Conservation (phyloP, 2,888 invertebrate species). For the Anagyrus pseudococci region DNA sequence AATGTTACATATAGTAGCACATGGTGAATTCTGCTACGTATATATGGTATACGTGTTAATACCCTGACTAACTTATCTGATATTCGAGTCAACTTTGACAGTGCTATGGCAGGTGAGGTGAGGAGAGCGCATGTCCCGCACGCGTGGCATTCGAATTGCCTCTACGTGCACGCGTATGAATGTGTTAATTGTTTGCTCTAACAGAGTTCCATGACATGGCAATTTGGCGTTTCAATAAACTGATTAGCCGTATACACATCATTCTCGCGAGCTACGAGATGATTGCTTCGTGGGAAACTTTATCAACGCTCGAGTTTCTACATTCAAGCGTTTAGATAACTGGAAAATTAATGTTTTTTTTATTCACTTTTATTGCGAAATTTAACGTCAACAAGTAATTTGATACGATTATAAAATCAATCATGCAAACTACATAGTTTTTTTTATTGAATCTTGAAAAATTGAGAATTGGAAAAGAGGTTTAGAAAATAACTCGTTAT, state of each 20-base stretch:
- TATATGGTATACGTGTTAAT: slow-evolving; percentile 4
- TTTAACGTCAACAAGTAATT: no score
- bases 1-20: neutral
- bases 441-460: no score
- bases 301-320: slow-evolving; percentile 1
- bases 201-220: slow-evolving; percentile 36
- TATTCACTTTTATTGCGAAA: no score
- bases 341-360: no score
- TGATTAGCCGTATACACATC: neutral
- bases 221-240: neutral
- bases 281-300: no score
- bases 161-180: slow-evolving; percentile 43
- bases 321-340: no score
- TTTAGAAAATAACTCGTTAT: no score
- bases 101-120: slow-evolving; percentile 37
- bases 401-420: no score
- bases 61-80: slow-evolving; percentile 19
- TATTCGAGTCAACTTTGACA: slow-evolving; percentile 15
- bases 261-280: no score
- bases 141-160: slow-evolving; percentile 53
- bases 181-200: slow-evolving; percentile 56
- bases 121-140: slow-evolving; percentile 54
- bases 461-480: no score
- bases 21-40: neutral
- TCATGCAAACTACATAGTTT: no score